Base-by-base conservation (phyloP, 2,113 vertebrate species). In the Shinisaurus crocodilurus region DNA sequence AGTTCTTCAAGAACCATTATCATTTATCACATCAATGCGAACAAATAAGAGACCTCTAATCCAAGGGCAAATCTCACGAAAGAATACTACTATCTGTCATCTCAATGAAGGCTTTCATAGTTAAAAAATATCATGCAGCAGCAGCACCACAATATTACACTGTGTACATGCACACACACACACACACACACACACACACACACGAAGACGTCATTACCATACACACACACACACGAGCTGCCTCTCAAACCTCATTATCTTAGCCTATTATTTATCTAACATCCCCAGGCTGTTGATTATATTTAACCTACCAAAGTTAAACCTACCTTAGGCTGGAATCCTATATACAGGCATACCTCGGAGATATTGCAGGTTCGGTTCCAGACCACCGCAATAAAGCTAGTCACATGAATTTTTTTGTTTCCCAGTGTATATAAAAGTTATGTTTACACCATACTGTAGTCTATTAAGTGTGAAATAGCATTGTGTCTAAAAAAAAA, bases 11-110 rank as follows among this genome's bases (percentile, higher is more conserved):
- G n/a, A 94, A 50, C 84, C 12, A 32, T 94, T 95, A 95, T 92
- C n/a, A 92, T 93, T 94, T 94, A 89, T 95, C 92, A 91, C 94
- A 93, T 94, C 93, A 83, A 25, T 93, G 76, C 48, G 94, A 94
- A 94, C 86, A 94, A 95, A 95, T 95, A 93, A 93, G 88, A 45
- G 90, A 77, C 20, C 74, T 93, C 90, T 95, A 95, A 95, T 95
- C 93, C 92, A 91, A 95, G 94, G 95, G 45, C 90, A 92, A 92
- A 86, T 1, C 2, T 94, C 77, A 80, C 81, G 85, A 80, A 92
- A 89, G 43, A 34, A 74, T 94, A 91, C 81, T 92, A 92, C 90
- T 93, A 93, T 93, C 90, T 96, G 70, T 90, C 85, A 93, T 92
- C 75, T 91, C 67, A 88, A 76, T 90, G 60, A 89, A 75, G 0